These are phyloP conservation scores for Trichechus manatus DNA, from an alignment of 2,113 vertebrate genomes.

Conservation along the genomic window DNA sequence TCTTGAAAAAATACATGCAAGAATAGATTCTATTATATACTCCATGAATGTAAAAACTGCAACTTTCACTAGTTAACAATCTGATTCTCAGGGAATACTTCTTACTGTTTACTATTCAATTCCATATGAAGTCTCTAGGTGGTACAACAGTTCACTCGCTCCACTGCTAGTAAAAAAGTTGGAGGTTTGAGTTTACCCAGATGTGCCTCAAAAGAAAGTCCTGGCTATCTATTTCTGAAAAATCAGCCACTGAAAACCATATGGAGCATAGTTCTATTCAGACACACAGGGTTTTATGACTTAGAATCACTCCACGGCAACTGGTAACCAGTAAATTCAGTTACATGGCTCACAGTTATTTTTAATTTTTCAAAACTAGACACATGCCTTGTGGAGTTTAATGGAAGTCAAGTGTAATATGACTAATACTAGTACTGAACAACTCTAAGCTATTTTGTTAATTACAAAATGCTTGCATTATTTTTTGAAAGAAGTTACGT, in stretches of 20 bases:
- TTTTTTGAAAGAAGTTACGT: neutral
- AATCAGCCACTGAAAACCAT: neutral
- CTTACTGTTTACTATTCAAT: constrained; percentile 14
- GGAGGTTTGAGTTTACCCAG: neutral
- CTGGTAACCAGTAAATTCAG: neutral
- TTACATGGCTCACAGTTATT: neutral
- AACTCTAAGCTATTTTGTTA: neutral
- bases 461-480: neutral
- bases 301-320: neutral
- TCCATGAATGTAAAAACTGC: neutral
- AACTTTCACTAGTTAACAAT: neutral
- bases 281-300: neutral
- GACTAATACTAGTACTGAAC: neutral
- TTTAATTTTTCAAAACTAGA: constrained; percentile 28
- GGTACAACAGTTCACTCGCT: neutral
- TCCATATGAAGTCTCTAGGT: neutral
- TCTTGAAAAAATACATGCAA: constrained; percentile 1
- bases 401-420: neutral
- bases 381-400: neutral
- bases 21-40: neutral
- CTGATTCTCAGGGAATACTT: neutral
- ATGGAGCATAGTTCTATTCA: neutral
- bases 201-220: neutral
- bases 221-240: neutral
- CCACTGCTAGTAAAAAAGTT: neutral